A percentile compares a stretch with the other conserved stretches of the same genome.
These are phyloP conservation scores for Chaetodon trifascialis DNA, from an alignment of 2,113 vertebrate genomes.

Conservation along the genomic window DNA sequence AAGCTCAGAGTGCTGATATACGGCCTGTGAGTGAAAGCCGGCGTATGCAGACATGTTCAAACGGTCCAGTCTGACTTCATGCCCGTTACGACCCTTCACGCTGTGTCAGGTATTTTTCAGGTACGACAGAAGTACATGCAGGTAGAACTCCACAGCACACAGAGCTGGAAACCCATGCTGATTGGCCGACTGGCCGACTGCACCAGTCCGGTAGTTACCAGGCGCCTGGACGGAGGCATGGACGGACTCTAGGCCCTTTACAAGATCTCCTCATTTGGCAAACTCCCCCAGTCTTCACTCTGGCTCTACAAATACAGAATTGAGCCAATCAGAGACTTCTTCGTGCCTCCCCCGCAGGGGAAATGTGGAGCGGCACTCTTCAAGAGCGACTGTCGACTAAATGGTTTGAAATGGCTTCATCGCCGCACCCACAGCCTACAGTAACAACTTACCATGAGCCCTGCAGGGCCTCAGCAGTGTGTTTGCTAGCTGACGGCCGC, in stretches of 20 bases:
- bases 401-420: neutral
- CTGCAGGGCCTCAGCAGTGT: neutral
- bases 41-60: slow-evolving; percentile 23
- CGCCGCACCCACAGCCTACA: neutral
- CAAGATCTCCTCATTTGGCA: slow-evolving; percentile 95
- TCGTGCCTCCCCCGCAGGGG: neutral
- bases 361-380: neutral
- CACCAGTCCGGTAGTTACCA: slow-evolving; percentile 92
- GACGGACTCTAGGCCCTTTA: slow-evolving; percentile 87
- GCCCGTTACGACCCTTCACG: slow-evolving; percentile 46
- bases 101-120: slow-evolving; percentile 53
- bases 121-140: slow-evolving; percentile 74
- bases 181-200: slow-evolving; percentile 87
- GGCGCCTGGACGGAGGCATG: slow-evolving; percentile 82
- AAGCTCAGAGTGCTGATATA: slow-evolving; percentile 7
- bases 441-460: slow-evolving; percentile 5
- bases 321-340: slow-evolving; percentile 78
- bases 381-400: slow-evolving; percentile 6
- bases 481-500: slow-evolving; percentile 32
- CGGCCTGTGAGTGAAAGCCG: slow-evolving; percentile 33
- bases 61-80: slow-evolving; percentile 28
- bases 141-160: slow-evolving; percentile 73
- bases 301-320: slow-evolving; percentile 95
- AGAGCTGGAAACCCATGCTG: slow-evolving; percentile 88
- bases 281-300: slow-evolving; percentile 98